Conservation (phyloP, 1,140 invertebrate genomes). For the Aporrectodea caliginosa region DNA sequence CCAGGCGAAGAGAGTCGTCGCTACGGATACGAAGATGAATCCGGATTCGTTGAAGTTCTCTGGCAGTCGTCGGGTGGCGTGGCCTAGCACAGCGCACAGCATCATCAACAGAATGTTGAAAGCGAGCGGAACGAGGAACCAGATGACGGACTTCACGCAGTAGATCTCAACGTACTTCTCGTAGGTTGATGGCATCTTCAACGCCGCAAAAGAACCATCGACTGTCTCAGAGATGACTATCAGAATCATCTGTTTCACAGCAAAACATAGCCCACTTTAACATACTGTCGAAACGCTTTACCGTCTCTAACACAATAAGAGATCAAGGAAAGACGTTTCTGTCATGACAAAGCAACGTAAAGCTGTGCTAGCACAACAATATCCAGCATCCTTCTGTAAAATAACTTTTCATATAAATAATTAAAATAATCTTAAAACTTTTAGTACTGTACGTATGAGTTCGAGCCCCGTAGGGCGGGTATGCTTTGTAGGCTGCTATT, state of each 20-base stretch:
- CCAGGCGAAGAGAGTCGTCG: constrained; percentile 44
- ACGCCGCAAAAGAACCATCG: neutral
- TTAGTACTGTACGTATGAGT: no score
- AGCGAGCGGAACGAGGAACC: constrained; percentile 58
- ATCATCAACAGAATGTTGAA: constrained; percentile 83
- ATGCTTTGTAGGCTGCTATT: no score
- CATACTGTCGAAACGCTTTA: neutral
- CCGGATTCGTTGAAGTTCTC: constrained; percentile 49
- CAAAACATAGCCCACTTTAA: neutral
- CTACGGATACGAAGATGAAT: constrained; percentile 44
- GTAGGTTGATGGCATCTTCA: constrained; percentile 10
- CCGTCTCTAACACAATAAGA: neutral
- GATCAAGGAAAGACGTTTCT: neutral
- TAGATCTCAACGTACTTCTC: constrained; percentile 34
- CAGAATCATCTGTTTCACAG: neutral
- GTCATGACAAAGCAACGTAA: neutral
- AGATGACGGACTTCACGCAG: constrained; percentile 29
- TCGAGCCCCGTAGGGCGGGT: no score
- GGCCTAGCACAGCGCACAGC: constrained; percentile 81
- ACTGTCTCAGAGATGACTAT: neutral
- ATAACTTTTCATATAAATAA: neutral
- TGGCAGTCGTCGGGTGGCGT: constrained; percentile 59
- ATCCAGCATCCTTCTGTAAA: neutral
- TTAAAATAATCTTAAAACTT: neutral
- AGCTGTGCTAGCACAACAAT: neutral